Conservation (phyloP, 2,113 vertebrate genomes). For the Syngnathus typhle region DNA sequence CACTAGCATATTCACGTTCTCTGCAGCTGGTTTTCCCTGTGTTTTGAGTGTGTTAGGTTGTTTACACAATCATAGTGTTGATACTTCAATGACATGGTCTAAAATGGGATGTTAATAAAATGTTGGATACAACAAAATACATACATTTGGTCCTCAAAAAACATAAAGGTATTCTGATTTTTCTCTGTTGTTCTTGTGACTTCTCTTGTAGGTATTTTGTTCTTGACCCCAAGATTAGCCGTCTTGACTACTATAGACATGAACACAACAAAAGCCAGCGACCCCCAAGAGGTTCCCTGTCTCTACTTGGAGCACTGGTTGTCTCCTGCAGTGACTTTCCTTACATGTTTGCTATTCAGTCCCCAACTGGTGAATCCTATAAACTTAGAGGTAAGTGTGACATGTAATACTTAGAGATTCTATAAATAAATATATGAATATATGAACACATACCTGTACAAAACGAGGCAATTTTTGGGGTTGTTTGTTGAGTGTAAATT, state of each 20-base stretch:
- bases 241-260: conserved; percentile 86
- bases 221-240: conserved; percentile 80
- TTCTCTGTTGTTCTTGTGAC: background rate
- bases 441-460: too few species aligned
- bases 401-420: background rate
- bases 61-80: too few species aligned
- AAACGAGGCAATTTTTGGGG: too few species aligned
- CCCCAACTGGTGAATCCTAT: conserved; percentile 80
- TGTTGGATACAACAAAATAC: background rate
- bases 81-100: background rate
- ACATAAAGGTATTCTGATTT: background rate
- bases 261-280: conserved; percentile 81
- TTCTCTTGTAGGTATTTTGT: conserved; percentile 72
- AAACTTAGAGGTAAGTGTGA: conserved; percentile 80
- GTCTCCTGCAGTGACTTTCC: conserved; percentile 79
- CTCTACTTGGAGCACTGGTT: conserved; percentile 81
- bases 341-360: conserved; percentile 83
- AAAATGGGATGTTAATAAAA: too few species aligned
- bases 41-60: too few species aligned
- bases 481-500: background rate
- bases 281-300: conserved; percentile 76
- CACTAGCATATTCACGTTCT: background rate
- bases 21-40: too few species aligned
- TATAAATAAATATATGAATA: background rate
- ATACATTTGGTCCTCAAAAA: background rate